These are phyloP conservation scores for Malacoraja senta DNA, from an alignment of 2,797 vertebrate species.

Conservation along the genomic window DNA sequence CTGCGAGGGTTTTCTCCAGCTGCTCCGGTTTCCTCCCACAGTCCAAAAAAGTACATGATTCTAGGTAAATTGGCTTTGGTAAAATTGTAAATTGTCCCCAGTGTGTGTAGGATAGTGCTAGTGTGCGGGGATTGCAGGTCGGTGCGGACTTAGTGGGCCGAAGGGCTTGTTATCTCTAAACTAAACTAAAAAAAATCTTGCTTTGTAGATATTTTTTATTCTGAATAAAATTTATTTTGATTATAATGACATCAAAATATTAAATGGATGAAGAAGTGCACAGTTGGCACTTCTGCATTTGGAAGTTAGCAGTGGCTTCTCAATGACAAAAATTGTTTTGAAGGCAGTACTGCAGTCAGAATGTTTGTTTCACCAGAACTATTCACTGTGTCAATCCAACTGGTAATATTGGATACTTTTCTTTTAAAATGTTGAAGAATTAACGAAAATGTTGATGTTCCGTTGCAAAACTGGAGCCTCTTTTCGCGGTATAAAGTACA, in stretches of 20 bases:
- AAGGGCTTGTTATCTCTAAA: too few species aligned
- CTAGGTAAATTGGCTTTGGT: too few species aligned
- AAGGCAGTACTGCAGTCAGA: not conserved
- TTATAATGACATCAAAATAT: conserved; percentile 38
- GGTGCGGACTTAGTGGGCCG: too few species aligned
- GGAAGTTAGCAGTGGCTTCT: not conserved
- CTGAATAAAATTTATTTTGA: too few species aligned
- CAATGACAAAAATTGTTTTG: not conserved
- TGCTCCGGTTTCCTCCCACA: too few species aligned
- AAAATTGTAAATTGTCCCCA: too few species aligned
- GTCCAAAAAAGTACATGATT: too few species aligned
- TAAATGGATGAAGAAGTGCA: conserved; percentile 31
- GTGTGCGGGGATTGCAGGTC: too few species aligned
- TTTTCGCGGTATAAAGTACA: not conserved
- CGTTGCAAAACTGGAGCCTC: not conserved
- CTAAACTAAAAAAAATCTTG: too few species aligned
- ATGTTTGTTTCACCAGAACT: not conserved
- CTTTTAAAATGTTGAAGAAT: not conserved
- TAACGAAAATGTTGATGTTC: not conserved
- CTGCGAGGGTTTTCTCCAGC: too few species aligned
- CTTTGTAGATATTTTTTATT: too few species aligned
- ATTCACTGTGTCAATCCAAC: not conserved
- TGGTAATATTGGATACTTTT: not conserved
- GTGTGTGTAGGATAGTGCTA: too few species aligned
- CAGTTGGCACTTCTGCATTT: conserved; percentile 9